Evolutionary conservation across 64 coral and sea anemone genomes (phyloP), one percentile per base, ranked within the genome.

Genomic region (Porites australiensis): DNA sequence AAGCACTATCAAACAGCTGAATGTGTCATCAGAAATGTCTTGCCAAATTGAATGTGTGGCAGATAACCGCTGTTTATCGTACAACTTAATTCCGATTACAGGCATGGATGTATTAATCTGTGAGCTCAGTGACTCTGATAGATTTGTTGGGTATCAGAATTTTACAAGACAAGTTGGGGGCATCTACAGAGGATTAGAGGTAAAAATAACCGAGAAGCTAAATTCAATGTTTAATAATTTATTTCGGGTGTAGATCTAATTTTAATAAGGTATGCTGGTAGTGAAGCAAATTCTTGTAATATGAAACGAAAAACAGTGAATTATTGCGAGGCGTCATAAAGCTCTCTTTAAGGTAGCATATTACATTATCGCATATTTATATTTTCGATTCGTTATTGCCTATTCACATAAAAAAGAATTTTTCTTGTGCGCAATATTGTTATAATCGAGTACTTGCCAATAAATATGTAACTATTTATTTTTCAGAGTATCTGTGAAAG

Each of bases 401-500:
- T 12, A 57, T 57, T 57, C 12, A 57, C 12, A 57, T 3, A 23
- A 6, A 21, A 10, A 23, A 4, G 37, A 11, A 9, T 44, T 73
- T 44, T 46, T 73, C 43, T 44, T 2, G 70, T 37, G 18, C 8
- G 3, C n/a, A 23, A 21, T 12, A 57, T 57, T 12, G 19, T 44
- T 2, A 12, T 23, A 22, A 46, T 13, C 0, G 5, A 70, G 4
- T 69, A 8, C 8, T 73, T 73, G 3, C 2, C 12, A 46, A 73
- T 44, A 9, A 11, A 27, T 73, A 5, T 46, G 6, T 54, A 14
- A 4, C 44, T 3, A 3, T 21, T 51, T 6, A 12, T 58, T 79
- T 57, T 27, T 46, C 44, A 82, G 79, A 63, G 57, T 61, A 61
- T 16, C 37, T 82, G 79, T 13, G 79, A 82, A 23, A 63, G 18